phyloP scores from a whole-genome alignment of 2,113 vertebrate genomes.

The Typhlomys cinereus region DNA sequence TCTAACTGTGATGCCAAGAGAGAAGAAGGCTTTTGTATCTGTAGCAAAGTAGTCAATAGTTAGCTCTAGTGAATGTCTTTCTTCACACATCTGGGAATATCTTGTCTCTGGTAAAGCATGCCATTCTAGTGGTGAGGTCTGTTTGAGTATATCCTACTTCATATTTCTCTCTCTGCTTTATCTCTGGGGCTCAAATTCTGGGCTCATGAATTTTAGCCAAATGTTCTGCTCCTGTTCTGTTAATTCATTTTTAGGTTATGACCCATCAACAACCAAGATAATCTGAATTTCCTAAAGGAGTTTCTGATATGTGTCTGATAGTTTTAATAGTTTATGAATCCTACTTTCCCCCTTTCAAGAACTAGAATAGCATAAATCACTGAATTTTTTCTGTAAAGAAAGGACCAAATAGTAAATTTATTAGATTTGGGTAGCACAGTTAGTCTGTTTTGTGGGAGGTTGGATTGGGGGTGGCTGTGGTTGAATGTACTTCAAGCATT shows the following conservation, averaged over 20 bases:
- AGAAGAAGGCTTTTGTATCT: not conserved
- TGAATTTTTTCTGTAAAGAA: not conserved
- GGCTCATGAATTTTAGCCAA: not conserved
- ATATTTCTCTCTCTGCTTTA: not conserved
- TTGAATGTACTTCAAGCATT: not conserved
- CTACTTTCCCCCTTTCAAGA: not conserved
- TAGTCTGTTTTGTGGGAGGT: not conserved
- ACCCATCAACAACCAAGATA: not conserved
- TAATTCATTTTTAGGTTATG: conserved; percentile 23
- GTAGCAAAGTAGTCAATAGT: not conserved
- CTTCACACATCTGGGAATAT: not conserved
- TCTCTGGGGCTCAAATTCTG: not conserved
- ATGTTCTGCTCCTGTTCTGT: not conserved
- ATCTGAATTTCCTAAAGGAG: not conserved
- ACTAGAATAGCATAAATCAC: not conserved
- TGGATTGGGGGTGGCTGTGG: not conserved
- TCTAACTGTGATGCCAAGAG: not conserved
- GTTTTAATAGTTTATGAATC: not conserved
- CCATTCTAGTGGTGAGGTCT: not conserved
- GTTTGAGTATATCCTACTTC: not conserved
- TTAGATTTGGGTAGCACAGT: not conserved
- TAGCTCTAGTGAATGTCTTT: not conserved
- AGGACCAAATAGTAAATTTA: not conserved
- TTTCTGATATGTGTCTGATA: not conserved
- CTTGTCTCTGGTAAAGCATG: not conserved